Evolutionary conservation across 2,888 invertebrate species (phyloP).

Genomic region (Megaustenia siamemsis): DNA sequence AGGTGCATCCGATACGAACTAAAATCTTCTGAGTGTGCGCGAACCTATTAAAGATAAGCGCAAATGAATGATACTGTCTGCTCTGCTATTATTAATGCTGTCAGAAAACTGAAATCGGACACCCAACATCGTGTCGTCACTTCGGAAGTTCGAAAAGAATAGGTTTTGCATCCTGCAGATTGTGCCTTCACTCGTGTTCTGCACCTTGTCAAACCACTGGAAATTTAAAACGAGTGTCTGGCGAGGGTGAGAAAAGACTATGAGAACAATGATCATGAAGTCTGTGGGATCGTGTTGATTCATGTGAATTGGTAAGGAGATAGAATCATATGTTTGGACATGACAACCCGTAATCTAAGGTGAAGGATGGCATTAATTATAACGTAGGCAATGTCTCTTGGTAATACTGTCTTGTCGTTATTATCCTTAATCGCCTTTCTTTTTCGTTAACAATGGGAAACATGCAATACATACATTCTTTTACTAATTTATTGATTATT

Average conservation of each 20-base stretch:
- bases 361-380: background rate
- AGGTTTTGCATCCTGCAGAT: background rate
- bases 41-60: constrained; percentile 9
- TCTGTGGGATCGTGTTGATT: background rate
- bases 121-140: background rate
- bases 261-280: background rate
- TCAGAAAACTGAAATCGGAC: constrained; percentile 28
- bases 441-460: no score
- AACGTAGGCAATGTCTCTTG: no score
- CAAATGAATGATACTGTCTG: background rate
- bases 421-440: no score
- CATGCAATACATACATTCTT: no score
- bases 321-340: background rate
- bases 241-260: background rate
- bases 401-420: no score
- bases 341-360: background rate
- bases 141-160: background rate
- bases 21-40: background rate
- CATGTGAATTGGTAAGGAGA: background rate
- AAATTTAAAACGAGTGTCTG: background rate
- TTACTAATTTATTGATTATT: no score
- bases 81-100: constrained; percentile 18
- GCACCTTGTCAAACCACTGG: background rate
- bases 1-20: background rate
- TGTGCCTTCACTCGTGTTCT: background rate